Base-by-base conservation (phyloP, 2,797 vertebrate genomes). In the Lagodon rhomboides region DNA sequence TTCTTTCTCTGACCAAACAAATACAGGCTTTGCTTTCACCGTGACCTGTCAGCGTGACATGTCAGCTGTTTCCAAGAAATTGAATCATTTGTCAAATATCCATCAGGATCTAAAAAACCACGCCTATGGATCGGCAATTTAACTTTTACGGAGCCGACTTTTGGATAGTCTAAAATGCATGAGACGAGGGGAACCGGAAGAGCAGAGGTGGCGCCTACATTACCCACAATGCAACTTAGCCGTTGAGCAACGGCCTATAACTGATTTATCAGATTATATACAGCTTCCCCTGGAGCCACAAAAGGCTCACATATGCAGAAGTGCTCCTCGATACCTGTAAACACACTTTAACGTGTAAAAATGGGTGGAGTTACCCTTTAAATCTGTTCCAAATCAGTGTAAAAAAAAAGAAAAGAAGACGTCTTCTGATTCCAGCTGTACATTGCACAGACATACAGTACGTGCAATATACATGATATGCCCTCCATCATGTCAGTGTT, bases 1-100 rank as follows among this genome's bases (percentile, higher is more conserved):
- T 18, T 73, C 34, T 60, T 27, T n/a, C 23, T 41, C 12, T 59
- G 58, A 22, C 53, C 23, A 58, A 74, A 46, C 27, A 75, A 72
- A 85, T 43, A 59, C 16, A 2, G 0, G 17, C 5, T n/a, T 25
- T 1, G 1, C 22, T 68, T 15, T 72, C 20, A 15, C 79, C 60
- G 18, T 75, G 73, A 75, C 53, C 71, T 76, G 12, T 34, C 30
- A 34, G 30, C 30, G 7, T 34, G 30, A 34, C 30, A 34, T 46
- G 4, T 53, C 12, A 77, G 50, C 13, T 75, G 8, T 46, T 68
- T 59, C 43, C 5, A 68, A 63, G 34, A 66, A 68, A 20, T n/a
- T 0, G 20, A 67, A 10, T 30, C 0, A 70, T 63, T 55, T 22
- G 5, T 44, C 30, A 66, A 34, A 71, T 44, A 2, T 55, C 10